Percentiles rank a stretch among this genome's conserved stretches.
Evolutionary conservation across 1,140 invertebrate species (phyloP).

Genomic region (Aphelenchoides besseyi): DNA sequence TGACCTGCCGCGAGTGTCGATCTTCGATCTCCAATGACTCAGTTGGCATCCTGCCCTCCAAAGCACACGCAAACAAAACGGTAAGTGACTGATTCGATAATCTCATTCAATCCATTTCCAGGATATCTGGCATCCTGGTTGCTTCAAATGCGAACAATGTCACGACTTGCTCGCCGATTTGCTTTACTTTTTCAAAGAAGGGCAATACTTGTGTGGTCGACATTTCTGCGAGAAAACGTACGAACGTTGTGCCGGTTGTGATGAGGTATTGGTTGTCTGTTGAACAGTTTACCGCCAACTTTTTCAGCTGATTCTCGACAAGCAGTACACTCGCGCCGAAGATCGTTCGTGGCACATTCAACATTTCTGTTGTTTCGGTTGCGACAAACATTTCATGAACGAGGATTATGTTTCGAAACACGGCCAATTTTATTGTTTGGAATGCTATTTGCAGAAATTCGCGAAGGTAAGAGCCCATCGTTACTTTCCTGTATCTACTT

Average conservation of each 20-base stretch:
- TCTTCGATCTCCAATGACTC: slow-evolving; percentile 8
- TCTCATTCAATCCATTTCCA: slow-evolving; percentile 16
- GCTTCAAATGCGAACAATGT: slow-evolving; percentile 79
- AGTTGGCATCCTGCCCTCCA: slow-evolving; percentile 22
- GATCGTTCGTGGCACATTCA: slow-evolving; percentile 77
- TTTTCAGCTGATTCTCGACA: slow-evolving; percentile 74
- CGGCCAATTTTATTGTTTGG: slow-evolving; percentile 74
- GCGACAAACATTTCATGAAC: slow-evolving; percentile 66
- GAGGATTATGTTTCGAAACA: slow-evolving; percentile 74
- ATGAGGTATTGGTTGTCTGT: slow-evolving; percentile 70
- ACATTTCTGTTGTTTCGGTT: slow-evolving; percentile 82
- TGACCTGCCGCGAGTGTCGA: slow-evolving; percentile 15
- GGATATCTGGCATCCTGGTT: slow-evolving; percentile 63
- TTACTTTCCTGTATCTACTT: no score
- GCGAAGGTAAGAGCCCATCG: slow-evolving; percentile 68
- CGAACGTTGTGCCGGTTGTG: slow-evolving; percentile 83
- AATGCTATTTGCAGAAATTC: slow-evolving; percentile 75
- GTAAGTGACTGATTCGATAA: slow-evolving; percentile 30
- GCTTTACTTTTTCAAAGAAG: slow-evolving; percentile 82
- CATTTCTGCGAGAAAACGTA: slow-evolving; percentile 80
- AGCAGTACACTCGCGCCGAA: slow-evolving; percentile 79
- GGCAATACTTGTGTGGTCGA: slow-evolving; percentile 81
- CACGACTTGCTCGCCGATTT: slow-evolving; percentile 81
- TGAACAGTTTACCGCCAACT: not conserved
- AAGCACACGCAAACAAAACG: slow-evolving; percentile 23